Evolutionary conservation across 1,140 invertebrate species (phyloP).

Genomic region (Drosophila orena): DNA sequence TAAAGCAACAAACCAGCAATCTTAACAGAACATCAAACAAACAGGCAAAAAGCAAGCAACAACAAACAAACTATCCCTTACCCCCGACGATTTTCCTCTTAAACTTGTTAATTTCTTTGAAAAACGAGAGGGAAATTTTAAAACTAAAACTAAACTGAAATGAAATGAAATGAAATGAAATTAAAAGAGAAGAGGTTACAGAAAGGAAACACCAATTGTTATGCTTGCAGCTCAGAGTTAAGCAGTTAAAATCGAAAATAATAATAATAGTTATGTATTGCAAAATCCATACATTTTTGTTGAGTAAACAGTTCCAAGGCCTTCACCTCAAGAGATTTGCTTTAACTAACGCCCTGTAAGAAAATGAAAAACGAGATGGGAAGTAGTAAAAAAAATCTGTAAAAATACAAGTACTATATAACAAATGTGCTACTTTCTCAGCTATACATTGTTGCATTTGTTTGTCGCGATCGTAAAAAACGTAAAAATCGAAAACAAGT

Average conservation of each 20-base stretch:
- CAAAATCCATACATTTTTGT: slow-evolving; percentile 34
- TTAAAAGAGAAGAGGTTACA: slow-evolving; percentile 52
- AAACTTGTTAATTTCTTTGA: slow-evolving; percentile 46
- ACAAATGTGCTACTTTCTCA: slow-evolving; percentile 16
- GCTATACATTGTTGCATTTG: slow-evolving; percentile 63
- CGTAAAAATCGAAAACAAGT: slow-evolving; percentile 31
- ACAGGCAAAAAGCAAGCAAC: slow-evolving; percentile 65
- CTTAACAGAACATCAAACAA: slow-evolving; percentile 52
- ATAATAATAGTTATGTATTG: slow-evolving; percentile 48
- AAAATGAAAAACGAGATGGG: slow-evolving; percentile 14
- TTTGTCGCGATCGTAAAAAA: slow-evolving; percentile 45
- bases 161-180: not conserved
- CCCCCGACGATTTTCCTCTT: slow-evolving; percentile 43
- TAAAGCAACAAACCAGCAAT: slow-evolving; percentile 50
- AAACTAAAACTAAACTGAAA: slow-evolving; percentile 16
- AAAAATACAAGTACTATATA: slow-evolving; percentile 36
- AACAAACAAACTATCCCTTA: slow-evolving; percentile 53
- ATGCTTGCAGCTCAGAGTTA: slow-evolving; percentile 48
- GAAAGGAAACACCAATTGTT: slow-evolving; percentile 50
- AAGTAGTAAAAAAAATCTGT: slow-evolving; percentile 38
- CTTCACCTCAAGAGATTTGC: slow-evolving; percentile 38
- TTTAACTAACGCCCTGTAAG: slow-evolving; percentile 34
- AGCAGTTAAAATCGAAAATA: slow-evolving; percentile 28
- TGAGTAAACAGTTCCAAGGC: slow-evolving; percentile 50
- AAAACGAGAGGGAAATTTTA: slow-evolving; percentile 12